Base-by-base conservation (phyloP, 2,113 vertebrate genomes). In the Ptilorrhoa leucosticta region DNA sequence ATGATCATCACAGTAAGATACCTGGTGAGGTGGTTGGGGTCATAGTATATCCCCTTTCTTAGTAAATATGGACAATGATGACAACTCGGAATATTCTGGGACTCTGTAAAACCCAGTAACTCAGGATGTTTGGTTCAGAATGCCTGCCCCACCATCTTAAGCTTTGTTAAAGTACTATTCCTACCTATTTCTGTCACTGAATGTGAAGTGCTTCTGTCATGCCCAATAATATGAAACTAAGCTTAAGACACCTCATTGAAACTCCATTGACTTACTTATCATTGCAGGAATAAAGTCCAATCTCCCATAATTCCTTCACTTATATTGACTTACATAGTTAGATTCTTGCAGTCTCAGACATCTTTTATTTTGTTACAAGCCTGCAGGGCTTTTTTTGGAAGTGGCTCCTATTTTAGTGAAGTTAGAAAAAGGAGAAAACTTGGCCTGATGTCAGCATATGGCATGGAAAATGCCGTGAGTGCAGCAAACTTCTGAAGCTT, bases 391-490 rank as follows among this genome's bases (percentile, higher is more conserved):
- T 40, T 50, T 66, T 86, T 56, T 85, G 31, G 13, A 26, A 80
- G 27, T 72, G 35, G 13, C 50, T 72, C 12, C 21, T 61, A 13
- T 58, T 66, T 37, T 63, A 76, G n/a, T 64, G 47, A 75, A 73
- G 56, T 68, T 18, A 3, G 2, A 16, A 45, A 37, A 47, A 50
- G 13, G 50, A 30, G 44, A 70, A 50, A 37, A n/a, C 19, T 71
- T 3, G 7, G 17, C 12, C 8, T 40, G 16, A 7, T 60, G 13
- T 30, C 6, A 1, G 9, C 19, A 5, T 16, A 35, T 20, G 15
- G 9, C 24, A 24, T 23, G 22, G 24, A 35, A 69, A 72, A 48
- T 40, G 11, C 10, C 35, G 66, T 35, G 45, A 75, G 11, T 84
- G 78, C 42, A 42, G 37, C 54, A 40, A 18, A 80, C 15, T 76